Base-by-base conservation (phyloP, 2,797 vertebrate species). In the Enteromius paludinosus region DNA sequence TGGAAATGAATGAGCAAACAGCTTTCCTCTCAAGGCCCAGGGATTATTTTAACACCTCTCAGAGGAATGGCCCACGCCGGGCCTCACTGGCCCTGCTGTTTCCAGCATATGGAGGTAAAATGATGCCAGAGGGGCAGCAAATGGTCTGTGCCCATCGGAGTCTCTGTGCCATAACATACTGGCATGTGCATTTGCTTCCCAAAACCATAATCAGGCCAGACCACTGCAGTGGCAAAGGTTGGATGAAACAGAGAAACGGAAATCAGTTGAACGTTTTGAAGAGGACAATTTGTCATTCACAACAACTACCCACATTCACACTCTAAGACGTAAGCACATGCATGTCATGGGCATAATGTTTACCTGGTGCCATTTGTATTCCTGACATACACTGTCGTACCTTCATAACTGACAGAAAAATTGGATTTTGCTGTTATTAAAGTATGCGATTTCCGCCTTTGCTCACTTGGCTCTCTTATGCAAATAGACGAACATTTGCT, bases 21-120 rank as follows among this genome's bases (percentile, higher is more conserved):
- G 78, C 25, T 78, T 82, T 45, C 28, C 65, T 78, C 35, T 74
- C 30, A 49, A 79, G 52, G 52, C 83, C 77, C 69, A 65, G 54
- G 82, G 76, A 83, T 75, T 54, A 70, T 77, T 75, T 81, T 35
- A 80, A 79, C 72, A 78, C 74, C 75, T 69, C 52, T 83, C 90
- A 91, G 89, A 90, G 91, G 90, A 93, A 88, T 65, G 70, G 81
- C 84, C 89, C 89, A 87, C 86, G 85, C 61, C 86, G 80, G 73
- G 43, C 28, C 64, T 49, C 35, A 41, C 89, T 86, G 88, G 82
- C 79, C 85, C 84, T 79, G 87, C 88, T 87, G 88, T 90, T 85
- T 81, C 79, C 78, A 90, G 88, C 92, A 95, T 93, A 94, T 92
- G 92, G 92, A 91, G 82, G 85, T 86, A 85, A 89, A 92, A 75